phyloP scores from a whole-genome alignment of 2,113 vertebrate genomes.

The Mandrillus leucophaeus region DNA sequence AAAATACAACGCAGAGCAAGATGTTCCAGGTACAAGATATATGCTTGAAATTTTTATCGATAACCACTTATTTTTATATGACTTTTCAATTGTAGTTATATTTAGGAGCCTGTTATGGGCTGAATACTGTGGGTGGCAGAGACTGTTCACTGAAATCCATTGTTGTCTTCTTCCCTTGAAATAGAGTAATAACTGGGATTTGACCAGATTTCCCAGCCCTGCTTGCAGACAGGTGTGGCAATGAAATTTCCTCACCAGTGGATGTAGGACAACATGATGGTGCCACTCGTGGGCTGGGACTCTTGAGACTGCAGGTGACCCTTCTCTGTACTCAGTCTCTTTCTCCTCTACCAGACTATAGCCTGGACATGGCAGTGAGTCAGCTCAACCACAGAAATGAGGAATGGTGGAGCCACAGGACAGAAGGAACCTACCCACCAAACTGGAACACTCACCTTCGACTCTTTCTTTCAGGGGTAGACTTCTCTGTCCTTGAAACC shows the following conservation, averaged over 20 bases:
- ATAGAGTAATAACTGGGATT: not conserved
- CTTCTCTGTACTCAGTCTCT: not conserved
- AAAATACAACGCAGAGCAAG: constrained; percentile 21
- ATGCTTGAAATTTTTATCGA: not conserved
- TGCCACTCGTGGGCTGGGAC: not conserved
- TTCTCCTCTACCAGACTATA: not conserved
- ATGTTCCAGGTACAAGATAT: not conserved
- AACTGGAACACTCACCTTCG: not conserved
- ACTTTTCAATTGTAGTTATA: not conserved
- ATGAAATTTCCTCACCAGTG: not conserved
- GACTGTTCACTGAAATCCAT: not conserved
- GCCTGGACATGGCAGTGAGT: not conserved
- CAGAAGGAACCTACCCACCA: not conserved
- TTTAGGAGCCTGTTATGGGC: not conserved
- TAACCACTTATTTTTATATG: not conserved
- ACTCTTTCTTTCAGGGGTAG: not conserved
- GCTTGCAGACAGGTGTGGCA: not conserved
- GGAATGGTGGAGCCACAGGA: not conserved
- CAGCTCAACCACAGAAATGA: not conserved
- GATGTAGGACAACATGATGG: too few species aligned
- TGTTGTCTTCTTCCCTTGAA: not conserved
- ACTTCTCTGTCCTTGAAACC: not conserved
- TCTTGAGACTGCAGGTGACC: not conserved
- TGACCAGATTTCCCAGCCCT: not conserved
- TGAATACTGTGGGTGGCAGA: not conserved